Evolutionary conservation across 2,888 invertebrate species (phyloP).

Genomic region (Dasypolia templi): DNA sequence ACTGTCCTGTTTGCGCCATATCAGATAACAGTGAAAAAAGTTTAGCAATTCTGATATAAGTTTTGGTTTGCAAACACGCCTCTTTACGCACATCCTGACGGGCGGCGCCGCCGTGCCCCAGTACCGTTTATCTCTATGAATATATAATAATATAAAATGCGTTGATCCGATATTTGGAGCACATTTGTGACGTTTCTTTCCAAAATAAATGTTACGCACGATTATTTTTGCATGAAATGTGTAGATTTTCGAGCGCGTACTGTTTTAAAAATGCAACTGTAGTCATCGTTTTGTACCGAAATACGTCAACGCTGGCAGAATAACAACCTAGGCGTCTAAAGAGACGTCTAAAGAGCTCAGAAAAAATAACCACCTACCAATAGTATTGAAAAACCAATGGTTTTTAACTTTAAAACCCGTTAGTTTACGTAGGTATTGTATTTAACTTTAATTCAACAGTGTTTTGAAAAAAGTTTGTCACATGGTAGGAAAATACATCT

Average conservation of each 20-base stretch:
- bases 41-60: constrained; percentile 57
- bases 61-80: constrained; percentile 72
- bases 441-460: constrained; percentile 4
- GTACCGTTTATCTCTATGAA: constrained; percentile 60
- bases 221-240: constrained; percentile 31
- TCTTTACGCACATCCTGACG: constrained; percentile 69
- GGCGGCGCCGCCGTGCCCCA: constrained; percentile 28
- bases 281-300: constrained; percentile 32
- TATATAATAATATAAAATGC: constrained; percentile 57
- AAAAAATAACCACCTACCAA: too few relatives aligned
- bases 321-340: constrained; percentile 17
- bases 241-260: constrained; percentile 1
- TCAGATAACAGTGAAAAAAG: constrained; percentile 43
- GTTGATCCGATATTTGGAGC: constrained; percentile 18
- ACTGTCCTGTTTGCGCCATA: constrained; percentile 39
- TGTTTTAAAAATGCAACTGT: constrained; percentile 35
- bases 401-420: not conserved
- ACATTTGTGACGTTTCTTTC: constrained; percentile 31
- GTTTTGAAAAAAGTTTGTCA: not conserved
- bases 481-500: not conserved
- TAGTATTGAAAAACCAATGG: not conserved
- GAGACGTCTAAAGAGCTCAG: constrained; percentile 3
- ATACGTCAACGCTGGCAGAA: constrained; percentile 4
- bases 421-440: constrained; percentile 10
- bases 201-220: constrained; percentile 43